Conservation (phyloP, 2,888 invertebrate species). For the Eumacrocentrus americanus region DNA sequence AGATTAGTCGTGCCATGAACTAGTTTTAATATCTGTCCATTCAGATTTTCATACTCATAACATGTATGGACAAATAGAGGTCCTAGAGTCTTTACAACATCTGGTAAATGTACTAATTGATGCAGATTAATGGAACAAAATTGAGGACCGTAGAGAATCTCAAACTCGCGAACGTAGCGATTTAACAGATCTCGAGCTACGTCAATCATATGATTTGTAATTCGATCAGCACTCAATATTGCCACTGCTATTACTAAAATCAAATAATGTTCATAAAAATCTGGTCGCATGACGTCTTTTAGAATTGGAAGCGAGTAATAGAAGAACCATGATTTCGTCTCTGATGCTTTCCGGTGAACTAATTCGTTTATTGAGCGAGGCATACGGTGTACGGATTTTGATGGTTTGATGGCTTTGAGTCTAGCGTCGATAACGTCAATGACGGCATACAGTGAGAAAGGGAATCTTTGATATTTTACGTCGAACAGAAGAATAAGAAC, state of each 20-base stretch:
- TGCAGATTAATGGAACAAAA: slow-evolving; percentile 32
- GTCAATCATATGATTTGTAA: slow-evolving; percentile 13
- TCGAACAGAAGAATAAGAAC: slow-evolving; percentile 26
- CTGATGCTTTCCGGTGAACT: slow-evolving; percentile 30
- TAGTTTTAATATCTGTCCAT: slow-evolving; percentile 29
- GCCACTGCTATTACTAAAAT: slow-evolving; percentile 10
- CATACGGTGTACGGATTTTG: slow-evolving; percentile 29
- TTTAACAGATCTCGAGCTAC: slow-evolving; percentile 21
- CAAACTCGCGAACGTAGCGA: slow-evolving; percentile 31
- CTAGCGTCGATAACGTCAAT: slow-evolving; percentile 12
- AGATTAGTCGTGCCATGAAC: slow-evolving; percentile 32
- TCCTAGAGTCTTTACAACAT: slow-evolving; percentile 25
- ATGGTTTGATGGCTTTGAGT: slow-evolving; percentile 27
- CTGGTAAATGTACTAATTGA: slow-evolving; percentile 29
- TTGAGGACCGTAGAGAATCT: slow-evolving; percentile 27
- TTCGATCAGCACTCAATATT: slow-evolving; percentile 25
- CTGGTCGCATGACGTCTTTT: slow-evolving; percentile 23
- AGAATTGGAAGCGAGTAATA: slow-evolving; percentile 29
- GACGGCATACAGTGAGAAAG: slow-evolving; percentile 24
- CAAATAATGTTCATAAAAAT: slow-evolving; percentile 27
- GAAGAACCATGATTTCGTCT: slow-evolving; percentile 30
- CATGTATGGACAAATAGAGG: slow-evolving; percentile 34
- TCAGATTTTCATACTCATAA: slow-evolving; percentile 34
- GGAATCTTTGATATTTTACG: slow-evolving; percentile 1
- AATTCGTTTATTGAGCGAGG: slow-evolving; percentile 26